phyloP scores from a whole-genome alignment of 2,113 vertebrate genomes.

The Sapajus apella region DNA sequence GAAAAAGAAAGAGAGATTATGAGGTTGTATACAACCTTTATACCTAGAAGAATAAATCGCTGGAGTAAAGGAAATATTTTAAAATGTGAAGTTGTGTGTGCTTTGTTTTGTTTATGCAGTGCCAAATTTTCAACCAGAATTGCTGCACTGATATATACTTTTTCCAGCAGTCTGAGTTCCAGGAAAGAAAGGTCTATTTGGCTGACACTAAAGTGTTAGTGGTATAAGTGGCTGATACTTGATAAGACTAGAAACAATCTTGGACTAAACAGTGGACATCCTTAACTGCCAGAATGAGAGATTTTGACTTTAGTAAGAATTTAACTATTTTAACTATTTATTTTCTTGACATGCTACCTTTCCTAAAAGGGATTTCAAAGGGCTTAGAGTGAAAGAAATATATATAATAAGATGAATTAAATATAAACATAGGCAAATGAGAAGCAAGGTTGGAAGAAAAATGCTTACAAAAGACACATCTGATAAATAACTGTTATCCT shows the following conservation, averaged over 20 bases:
- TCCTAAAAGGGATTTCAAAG: not conserved
- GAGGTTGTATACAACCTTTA: not conserved
- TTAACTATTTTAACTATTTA: not conserved
- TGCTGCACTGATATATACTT: not conserved
- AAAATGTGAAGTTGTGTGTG: not conserved
- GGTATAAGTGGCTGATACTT: not conserved
- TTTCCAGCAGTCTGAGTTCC: not conserved
- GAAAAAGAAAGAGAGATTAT: not conserved
- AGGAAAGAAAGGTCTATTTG: not conserved
- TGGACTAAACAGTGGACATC: not conserved
- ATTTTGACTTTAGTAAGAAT: not conserved
- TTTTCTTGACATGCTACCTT: not conserved
- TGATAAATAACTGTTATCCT: not conserved
- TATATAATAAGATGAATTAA: not conserved
- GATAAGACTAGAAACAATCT: not conserved
- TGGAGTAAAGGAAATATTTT: not conserved
- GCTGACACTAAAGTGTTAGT: not conserved
- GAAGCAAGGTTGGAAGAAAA: not conserved
- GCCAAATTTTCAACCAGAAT: not conserved
- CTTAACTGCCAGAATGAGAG: not conserved
- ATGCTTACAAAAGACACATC: not conserved
- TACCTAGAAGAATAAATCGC: not conserved
- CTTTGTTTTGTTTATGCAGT: not conserved
- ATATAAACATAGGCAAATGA: not conserved
- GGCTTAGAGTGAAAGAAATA: not conserved